phyloP scores from a whole-genome alignment of 2,888 invertebrate species.

The Zygaena filipendulae region DNA sequence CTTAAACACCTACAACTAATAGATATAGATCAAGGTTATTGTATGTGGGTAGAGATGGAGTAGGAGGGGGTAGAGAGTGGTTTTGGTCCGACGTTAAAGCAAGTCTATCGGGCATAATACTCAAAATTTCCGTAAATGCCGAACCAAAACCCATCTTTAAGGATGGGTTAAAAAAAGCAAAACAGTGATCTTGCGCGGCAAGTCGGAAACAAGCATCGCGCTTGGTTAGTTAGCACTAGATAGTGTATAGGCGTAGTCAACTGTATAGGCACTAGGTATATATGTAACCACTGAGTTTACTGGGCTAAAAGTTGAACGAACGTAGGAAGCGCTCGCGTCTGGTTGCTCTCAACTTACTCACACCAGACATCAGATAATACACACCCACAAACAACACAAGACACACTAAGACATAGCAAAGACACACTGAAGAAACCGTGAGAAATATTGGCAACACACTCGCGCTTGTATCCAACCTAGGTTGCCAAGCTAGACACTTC shows the following conservation, averaged over 20 bases:
- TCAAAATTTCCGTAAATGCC: too few species aligned
- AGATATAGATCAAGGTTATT: too few species aligned
- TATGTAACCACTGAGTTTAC: slow-evolving; percentile 60
- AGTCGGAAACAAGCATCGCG: too few species aligned
- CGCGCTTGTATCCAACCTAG: slow-evolving; percentile 49
- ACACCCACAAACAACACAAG: slow-evolving; percentile 28
- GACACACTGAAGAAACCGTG: slow-evolving; percentile 58
- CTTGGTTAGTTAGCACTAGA: too few species aligned
- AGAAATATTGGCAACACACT: slow-evolving; percentile 67
- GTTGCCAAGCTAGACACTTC: slow-evolving; percentile 45
- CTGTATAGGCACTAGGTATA: slow-evolving; percentile 14
- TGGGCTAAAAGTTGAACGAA: slow-evolving; percentile 69
- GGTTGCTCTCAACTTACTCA: slow-evolving; percentile 53
- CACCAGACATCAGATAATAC: slow-evolving; percentile 29
- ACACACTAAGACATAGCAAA: slow-evolving; percentile 45
- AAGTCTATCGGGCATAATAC: too few species aligned
- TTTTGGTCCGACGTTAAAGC: too few species aligned
- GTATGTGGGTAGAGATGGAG: too few species aligned
- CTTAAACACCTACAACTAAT: too few species aligned
- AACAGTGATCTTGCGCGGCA: too few species aligned
- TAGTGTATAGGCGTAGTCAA: slow-evolving; percentile 25
- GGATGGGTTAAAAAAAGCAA: too few species aligned
- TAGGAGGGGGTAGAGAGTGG: too few species aligned
- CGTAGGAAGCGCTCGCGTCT: slow-evolving; percentile 51
- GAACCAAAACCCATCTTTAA: too few species aligned